Conservation (phyloP, 2,888 invertebrate genomes). For the Megastigmus dorsalis region DNA sequence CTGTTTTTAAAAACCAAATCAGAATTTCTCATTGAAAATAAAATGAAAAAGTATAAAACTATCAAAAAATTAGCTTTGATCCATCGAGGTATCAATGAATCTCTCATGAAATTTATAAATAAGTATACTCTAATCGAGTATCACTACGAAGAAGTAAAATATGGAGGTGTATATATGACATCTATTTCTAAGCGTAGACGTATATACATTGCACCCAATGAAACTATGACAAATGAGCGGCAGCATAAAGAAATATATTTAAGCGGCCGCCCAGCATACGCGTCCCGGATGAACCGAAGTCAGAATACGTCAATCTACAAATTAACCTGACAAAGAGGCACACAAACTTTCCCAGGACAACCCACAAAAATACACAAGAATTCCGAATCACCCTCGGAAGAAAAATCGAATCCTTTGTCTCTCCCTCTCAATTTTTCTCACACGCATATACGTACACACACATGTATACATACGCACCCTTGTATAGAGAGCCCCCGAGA, state of each 20-base stretch:
- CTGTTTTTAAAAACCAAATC: too few species aligned
- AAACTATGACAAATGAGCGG: constrained; percentile 5
- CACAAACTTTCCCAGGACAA: background rate
- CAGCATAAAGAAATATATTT: background rate
- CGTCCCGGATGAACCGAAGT: background rate
- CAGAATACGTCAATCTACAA: constrained; percentile 22
- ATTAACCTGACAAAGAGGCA: constrained; percentile 32
- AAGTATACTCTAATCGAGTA: too few species aligned
- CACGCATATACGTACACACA: constrained; percentile 11
- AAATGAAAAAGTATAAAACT: background rate
- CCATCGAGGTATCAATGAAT: too few species aligned
- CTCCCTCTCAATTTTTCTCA: constrained; percentile 20
- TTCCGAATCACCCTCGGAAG: constrained; percentile 3
- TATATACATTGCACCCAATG: background rate
- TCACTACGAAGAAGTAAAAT: too few species aligned
- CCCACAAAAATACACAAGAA: constrained; percentile 11
- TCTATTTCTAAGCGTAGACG: too few species aligned
- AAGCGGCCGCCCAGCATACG: background rate
- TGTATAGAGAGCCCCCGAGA: background rate
- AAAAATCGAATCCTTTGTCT: constrained; percentile 53
- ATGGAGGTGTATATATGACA: too few species aligned
- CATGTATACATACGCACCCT: background rate
- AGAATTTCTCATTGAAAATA: too few species aligned
- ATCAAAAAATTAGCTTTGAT: background rate
- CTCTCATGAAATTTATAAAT: too few species aligned